These are phyloP conservation scores for Busseola fusca DNA, from an alignment of 2,888 invertebrate genomes.

Conservation along the genomic window DNA sequence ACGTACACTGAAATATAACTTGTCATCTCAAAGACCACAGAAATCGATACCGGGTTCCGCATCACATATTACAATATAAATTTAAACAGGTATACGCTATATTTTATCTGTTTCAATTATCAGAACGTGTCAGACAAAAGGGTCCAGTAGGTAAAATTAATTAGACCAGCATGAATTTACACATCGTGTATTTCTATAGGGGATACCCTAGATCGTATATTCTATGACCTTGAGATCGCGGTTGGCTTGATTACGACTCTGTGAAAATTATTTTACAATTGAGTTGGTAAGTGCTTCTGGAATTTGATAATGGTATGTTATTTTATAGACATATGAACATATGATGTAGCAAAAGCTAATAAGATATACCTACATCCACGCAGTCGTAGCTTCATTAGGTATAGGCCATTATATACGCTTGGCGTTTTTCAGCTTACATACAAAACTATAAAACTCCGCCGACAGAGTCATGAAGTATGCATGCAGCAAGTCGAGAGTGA, in stretches of 20 bases:
- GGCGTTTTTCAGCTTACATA: no score
- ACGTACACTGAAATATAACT: background rate
- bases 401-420: no score
- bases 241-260: constrained; percentile 29
- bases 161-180: constrained; percentile 63
- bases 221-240: constrained; percentile 13
- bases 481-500: no score
- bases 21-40: background rate
- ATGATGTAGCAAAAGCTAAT: background rate
- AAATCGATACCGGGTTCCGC: background rate
- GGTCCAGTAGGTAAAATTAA: constrained; percentile 60
- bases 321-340: background rate
- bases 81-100: background rate
- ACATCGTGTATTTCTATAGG: constrained; percentile 62
- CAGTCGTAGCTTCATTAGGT: background rate
- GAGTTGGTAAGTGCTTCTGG: background rate
- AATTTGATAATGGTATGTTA: constrained; percentile 11
- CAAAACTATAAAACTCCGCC: no score
- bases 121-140: constrained; percentile 57
- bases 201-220: constrained; percentile 46
- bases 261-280: constrained; percentile 25
- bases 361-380: background rate
- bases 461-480: no score
- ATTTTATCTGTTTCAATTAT: constrained; percentile 66
- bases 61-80: background rate